Conservation (phyloP, 2,888 invertebrate species). For the Lucinisca nassula region DNA sequence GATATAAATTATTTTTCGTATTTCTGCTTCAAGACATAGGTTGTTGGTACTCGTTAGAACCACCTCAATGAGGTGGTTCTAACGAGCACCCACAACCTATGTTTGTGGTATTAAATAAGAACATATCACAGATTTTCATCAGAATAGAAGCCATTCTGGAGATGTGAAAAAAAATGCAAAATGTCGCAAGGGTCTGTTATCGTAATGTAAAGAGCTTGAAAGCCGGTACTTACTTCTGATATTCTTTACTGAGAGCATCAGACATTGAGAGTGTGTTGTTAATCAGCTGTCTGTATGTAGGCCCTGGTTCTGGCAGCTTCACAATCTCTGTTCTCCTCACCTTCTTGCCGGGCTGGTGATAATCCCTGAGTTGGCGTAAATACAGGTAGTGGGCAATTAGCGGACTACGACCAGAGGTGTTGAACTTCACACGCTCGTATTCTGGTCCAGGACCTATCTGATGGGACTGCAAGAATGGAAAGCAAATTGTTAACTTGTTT, state of each 20-base stretch:
- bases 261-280: slow-evolving; percentile 78
- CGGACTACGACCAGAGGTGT: slow-evolving; percentile 86
- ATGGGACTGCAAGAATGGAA: slow-evolving; percentile 81
- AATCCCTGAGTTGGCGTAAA: slow-evolving; percentile 81
- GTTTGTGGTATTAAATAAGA: too few species aligned
- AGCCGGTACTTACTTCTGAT: slow-evolving; percentile 79
- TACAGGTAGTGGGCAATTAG: slow-evolving; percentile 86
- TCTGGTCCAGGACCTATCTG: slow-evolving; percentile 85
- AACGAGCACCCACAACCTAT: too few species aligned
- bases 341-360: slow-evolving; percentile 80
- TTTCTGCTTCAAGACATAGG: too few species aligned
- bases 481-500: too few species aligned
- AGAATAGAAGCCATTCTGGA: too few species aligned
- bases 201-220: too few species aligned
- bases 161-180: too few species aligned
- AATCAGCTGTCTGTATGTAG: slow-evolving; percentile 83
- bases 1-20: too few species aligned
- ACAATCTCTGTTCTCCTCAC: slow-evolving; percentile 84
- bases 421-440: slow-evolving; percentile 85
- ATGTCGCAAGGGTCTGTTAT: too few species aligned
- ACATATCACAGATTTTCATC: too few species aligned
- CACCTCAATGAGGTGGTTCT: too few species aligned
- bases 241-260: slow-evolving; percentile 80
- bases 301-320: slow-evolving; percentile 80
- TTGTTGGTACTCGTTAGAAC: too few species aligned